Evolutionary conservation across 2,888 invertebrate species (phyloP).

Genomic region (Rhamphomyia laevipes): DNA sequence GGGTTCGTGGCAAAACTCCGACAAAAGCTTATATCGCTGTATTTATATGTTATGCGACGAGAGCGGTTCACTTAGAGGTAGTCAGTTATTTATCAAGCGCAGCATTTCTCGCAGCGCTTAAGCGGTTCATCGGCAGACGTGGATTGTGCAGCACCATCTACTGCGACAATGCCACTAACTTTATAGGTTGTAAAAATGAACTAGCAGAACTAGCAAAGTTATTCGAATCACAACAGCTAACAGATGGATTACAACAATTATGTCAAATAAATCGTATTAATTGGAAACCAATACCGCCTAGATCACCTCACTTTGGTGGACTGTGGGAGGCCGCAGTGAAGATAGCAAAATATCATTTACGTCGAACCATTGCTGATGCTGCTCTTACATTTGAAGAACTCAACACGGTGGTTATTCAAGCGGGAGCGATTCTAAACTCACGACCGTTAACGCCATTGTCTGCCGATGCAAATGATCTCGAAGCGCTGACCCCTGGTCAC

Average conservation of each 20-base stretch:
- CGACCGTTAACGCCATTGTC: constrained; percentile 14
- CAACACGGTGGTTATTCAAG: constrained; percentile 14
- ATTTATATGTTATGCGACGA: background rate
- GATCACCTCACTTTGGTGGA: constrained; percentile 14
- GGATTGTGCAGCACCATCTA: constrained; percentile 6
- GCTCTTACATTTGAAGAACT: constrained; percentile 13
- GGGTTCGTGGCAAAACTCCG: constrained; percentile 10
- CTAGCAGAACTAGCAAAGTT: background rate
- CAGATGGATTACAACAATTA: background rate
- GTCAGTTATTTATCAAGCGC: background rate
- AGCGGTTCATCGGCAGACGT: constrained; percentile 5
- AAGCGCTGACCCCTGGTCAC: background rate
- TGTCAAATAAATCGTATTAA: background rate
- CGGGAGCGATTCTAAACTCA: constrained; percentile 18
- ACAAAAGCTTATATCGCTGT: background rate
- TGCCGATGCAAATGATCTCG: constrained; percentile 15
- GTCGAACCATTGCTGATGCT: constrained; percentile 10
- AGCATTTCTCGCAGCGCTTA: background rate
- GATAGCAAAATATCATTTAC: constrained; percentile 12
- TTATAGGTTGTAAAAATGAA: constrained; percentile 9
- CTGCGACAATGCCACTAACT: constrained; percentile 10
- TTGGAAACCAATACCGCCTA: constrained; percentile 13
- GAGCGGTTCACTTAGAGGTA: constrained; percentile 16
- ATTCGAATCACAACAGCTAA: background rate
- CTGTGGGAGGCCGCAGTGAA: constrained; percentile 16